Base-by-base conservation (phyloP, 2,113 vertebrate genomes). In the Chauna torquata region DNA sequence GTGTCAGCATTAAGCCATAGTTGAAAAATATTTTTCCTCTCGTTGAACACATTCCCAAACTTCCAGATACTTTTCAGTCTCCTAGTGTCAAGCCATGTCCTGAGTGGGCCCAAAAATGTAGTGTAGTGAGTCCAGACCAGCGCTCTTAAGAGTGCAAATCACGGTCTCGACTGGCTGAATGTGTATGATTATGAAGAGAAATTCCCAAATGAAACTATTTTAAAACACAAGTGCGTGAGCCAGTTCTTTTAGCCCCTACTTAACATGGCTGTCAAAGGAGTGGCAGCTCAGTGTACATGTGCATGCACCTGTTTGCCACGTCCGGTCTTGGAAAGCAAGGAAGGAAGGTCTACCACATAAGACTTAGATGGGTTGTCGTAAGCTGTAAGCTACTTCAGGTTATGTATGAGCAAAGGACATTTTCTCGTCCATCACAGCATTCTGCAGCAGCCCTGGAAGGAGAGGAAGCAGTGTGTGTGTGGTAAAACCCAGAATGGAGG, bases 1-100 rank as follows among this genome's bases (percentile, higher is more conserved):
- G 36, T 59, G 69, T 82, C 74, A 91, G 78, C 78, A 61, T 82
- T 79, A 61, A 84, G 58, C 70, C 62, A 14, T 38, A 42, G 52
- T 68, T 91, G 24, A 79, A 79, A 88, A 86, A 27, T 91, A 75
- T 12, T 72, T 86, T 88, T 68, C 45, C 24, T 76, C 88, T 86
- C 70, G 59, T 71, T 75, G 77, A 91, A 68, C 23, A 16, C 20
- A n/a, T 92, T 97, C 49, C 70, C 61, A 81, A n/a, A 23, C 65
- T 54, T 90, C 34, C 36, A 32, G 28, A 2, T 72, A 65, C 20
- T 90, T 77, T 38, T 50, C 25, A 16, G 3, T 91, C 45, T 94
- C 49, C 19, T 71, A 44, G 27, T 87, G 66, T 86, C 86, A 92
- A 58, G 3, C 61, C 40, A 36, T 89, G 91, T 82, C 74, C 30